Base-by-base conservation (phyloP, 2,888 invertebrate species). In the Cetonia aurata region DNA sequence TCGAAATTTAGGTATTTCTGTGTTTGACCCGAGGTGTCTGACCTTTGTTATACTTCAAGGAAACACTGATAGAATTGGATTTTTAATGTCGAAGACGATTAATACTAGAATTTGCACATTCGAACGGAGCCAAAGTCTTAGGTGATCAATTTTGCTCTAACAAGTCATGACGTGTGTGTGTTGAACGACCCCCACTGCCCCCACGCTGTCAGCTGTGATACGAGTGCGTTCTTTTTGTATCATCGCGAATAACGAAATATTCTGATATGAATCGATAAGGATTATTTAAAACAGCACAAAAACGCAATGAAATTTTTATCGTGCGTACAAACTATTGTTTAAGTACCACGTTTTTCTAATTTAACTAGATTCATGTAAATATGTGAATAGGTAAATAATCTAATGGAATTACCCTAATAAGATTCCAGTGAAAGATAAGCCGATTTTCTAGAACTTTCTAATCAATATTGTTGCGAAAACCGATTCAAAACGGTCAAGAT, bases 141-240 rank as follows among this genome's bases (percentile, higher is more conserved):
- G 33, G 1, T 37, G 33, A 62, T 62, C 62, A 62, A 62, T 62
- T 62, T 62, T 48, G 9, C 12, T 33, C 10, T 62, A 62, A 62
- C 50, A 62, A 62, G 62, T 62, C 50, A 48, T 62, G 62, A 62
- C 62, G 62, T 62, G 33, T 25, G 31, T 62, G 42, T 62, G 50
- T 15, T 50, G 37, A 9, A n/a, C n/a, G n/a, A n/a, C n/a, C n/a
- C n/a, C 8, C 6, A 8, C 8, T 10, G 37, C 60, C 62, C 62
- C 62, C 62, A 62, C 62, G 50, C 62, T 48, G 33, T 62, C 62
- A 62, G 62, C 50, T 62, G 50, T 50, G 44, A 50, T 31, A 37
- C 33, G 13, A 33, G 13, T 56, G 25, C 33, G 55, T 56, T 56
- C 37, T 56, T 33, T 56, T 56, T n/a, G 37, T 13, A 15, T 13